Conservation (phyloP, 2,888 invertebrate species). For the Hypena proboscidalis region DNA sequence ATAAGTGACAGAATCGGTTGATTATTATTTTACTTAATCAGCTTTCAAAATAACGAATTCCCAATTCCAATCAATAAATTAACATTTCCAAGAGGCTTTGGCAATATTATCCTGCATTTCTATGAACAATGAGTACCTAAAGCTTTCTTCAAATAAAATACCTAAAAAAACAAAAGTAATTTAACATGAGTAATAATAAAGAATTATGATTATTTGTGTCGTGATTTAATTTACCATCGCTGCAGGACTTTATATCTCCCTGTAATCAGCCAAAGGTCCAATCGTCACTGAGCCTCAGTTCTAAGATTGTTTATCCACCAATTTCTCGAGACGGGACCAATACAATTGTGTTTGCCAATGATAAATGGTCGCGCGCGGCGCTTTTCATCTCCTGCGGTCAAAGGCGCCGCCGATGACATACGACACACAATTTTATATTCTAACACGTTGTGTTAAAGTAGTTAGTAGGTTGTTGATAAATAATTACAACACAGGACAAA, state of each 20-base stretch:
- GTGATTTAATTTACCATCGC: slow-evolving; percentile 6
- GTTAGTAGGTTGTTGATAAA: slow-evolving; percentile 49
- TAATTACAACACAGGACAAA: slow-evolving; percentile 83
- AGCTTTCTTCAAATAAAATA: too few species aligned
- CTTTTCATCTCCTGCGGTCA: slow-evolving; percentile 81
- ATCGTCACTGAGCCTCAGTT: slow-evolving; percentile 64
- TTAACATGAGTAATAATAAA: too few species aligned
- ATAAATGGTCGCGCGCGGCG: slow-evolving; percentile 82
- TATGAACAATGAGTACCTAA: too few species aligned
- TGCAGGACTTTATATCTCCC: slow-evolving; percentile 23
- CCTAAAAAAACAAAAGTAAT: too few species aligned
- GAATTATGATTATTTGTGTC: background rate
- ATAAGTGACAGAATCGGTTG: too few species aligned
- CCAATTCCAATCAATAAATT: too few species aligned
- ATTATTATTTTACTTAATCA: too few species aligned
- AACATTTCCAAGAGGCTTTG: too few species aligned
- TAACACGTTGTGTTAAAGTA: slow-evolving; percentile 37
- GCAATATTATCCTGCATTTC: too few species aligned
- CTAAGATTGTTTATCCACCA: slow-evolving; percentile 80
- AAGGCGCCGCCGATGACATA: slow-evolving; percentile 68
- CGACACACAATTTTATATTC: slow-evolving; percentile 48
- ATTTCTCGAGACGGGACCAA: slow-evolving; percentile 78
- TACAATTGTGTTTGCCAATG: slow-evolving; percentile 85
- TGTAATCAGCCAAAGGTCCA: slow-evolving; percentile 42
- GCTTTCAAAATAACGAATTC: too few species aligned